Evolutionary conservation across 2,113 vertebrate genomes (phyloP).

Genomic region (Kryptolebias marmoratus): DNA sequence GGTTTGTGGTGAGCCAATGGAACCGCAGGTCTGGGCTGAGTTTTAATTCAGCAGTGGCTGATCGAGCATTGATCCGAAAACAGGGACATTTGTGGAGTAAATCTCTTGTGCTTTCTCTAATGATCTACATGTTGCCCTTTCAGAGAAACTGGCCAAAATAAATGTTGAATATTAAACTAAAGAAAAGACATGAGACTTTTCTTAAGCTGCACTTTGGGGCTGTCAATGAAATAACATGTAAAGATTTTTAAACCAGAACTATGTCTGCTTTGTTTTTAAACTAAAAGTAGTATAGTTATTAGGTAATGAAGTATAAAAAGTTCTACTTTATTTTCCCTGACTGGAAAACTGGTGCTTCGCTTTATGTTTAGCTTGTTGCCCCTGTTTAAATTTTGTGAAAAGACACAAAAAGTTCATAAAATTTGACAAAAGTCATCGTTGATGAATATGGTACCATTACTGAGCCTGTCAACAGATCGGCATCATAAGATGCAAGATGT

Average conservation of each 20-base stretch:
- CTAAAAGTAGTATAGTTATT: too few species aligned
- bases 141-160: conserved; percentile 24
- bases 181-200: background rate
- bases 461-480: background rate
- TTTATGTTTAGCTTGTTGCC: too few species aligned
- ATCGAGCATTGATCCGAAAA: conserved; percentile 61
- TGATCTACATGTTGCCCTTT: conserved; percentile 2
- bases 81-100: conserved; percentile 25
- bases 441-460: conserved; percentile 4
- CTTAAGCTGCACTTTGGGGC: background rate
- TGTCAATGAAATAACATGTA: background rate
- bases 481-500: background rate
- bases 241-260: background rate
- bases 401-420: background rate
- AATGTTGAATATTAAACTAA: conserved; percentile 13
- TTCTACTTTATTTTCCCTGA: too few species aligned
- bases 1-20: conserved; percentile 6
- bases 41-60: conserved; percentile 39
- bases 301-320: too few species aligned
- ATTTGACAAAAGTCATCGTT: conserved; percentile 1
- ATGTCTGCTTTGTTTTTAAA: too few species aligned
- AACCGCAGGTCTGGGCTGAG: conserved; percentile 24
- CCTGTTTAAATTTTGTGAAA: background rate
- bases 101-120: conserved; percentile 5
- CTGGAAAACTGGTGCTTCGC: too few species aligned